These are phyloP conservation scores for Mya arenaria DNA, from an alignment of 1,140 invertebrate species.

Conservation along the genomic window DNA sequence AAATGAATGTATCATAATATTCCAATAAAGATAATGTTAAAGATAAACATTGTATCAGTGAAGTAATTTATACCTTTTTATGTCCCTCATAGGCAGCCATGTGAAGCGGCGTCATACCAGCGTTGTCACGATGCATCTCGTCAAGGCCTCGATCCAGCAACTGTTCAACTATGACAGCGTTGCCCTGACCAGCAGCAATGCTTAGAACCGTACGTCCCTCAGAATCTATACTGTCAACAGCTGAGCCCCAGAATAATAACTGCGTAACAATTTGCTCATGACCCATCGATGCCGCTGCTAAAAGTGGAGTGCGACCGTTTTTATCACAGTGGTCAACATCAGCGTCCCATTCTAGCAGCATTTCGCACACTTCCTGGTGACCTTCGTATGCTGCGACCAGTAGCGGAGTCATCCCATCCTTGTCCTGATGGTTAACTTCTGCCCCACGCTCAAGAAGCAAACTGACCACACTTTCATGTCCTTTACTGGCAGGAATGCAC, in stretches of 20 bases:
- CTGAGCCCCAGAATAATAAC: constrained; percentile 93
- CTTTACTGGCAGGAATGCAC: constrained; percentile 88
- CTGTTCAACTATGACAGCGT: constrained; percentile 91
- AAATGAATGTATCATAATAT: no score
- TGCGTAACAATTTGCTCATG: constrained; percentile 90
- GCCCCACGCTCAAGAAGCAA: constrained; percentile 88
- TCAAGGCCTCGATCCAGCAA: constrained; percentile 93
- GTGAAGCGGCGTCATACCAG: constrained; percentile 96
- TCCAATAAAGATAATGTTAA: no score
- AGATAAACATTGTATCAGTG: no score
- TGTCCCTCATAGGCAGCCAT: constrained; percentile 96
- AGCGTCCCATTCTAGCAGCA: constrained; percentile 92
- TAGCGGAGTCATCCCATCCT: constrained; percentile 97
- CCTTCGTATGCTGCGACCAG: constrained; percentile 88
- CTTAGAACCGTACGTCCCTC: constrained; percentile 92
- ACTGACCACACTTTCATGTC: constrained; percentile 78
- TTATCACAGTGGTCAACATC: constrained; percentile 93
- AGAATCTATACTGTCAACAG: constrained; percentile 93
- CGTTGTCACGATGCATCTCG: constrained; percentile 83
- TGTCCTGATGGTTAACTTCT: constrained; percentile 91
- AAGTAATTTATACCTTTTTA: constrained; percentile 91
- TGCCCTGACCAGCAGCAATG: constrained; percentile 93
- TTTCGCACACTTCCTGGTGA: constrained; percentile 89
- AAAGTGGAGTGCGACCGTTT: constrained; percentile 88
- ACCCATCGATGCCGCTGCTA: constrained; percentile 92